Evolutionary conservation across 2,797 vertebrate genomes (phyloP).

Genomic region (Nasua narica): DNA sequence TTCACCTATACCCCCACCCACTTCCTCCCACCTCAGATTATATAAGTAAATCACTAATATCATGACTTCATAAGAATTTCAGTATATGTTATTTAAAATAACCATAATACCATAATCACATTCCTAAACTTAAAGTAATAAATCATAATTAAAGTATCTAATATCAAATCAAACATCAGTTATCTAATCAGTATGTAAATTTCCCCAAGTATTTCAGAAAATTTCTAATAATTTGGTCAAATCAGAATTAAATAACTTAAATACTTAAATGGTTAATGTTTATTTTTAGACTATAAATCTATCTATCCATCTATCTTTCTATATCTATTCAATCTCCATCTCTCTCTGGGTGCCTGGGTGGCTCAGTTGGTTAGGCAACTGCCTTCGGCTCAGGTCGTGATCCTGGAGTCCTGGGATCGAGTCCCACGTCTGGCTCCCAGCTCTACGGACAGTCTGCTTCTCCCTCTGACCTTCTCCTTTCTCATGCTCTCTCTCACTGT

Average conservation of each 20-base stretch:
- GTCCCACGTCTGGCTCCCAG: too few relatives aligned
- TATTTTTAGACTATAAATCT: background rate
- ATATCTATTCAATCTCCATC: background rate
- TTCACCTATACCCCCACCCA: background rate
- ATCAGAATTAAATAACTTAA: background rate
- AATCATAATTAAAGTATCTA: background rate
- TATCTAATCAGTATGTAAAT: background rate
- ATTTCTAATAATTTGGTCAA: background rate
- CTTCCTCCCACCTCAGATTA: background rate
- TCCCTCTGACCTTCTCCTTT: too few relatives aligned
- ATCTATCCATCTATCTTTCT: background rate
- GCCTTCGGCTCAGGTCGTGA: too few relatives aligned
- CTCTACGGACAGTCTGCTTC: too few relatives aligned
- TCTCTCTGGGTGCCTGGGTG: too few relatives aligned
- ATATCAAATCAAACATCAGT: background rate
- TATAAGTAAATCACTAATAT: slow-evolving; percentile 1
- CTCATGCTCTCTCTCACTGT: too few relatives aligned
- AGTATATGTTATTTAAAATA: background rate
- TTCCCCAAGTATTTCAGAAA: background rate
- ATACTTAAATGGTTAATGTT: background rate
- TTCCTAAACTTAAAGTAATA: background rate
- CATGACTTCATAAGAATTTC: background rate
- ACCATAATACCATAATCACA: background rate
- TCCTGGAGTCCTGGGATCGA: too few relatives aligned
- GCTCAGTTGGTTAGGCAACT: too few relatives aligned